Conservation (phyloP, 2,797 vertebrate genomes). For the Myotis vivesi region DNA sequence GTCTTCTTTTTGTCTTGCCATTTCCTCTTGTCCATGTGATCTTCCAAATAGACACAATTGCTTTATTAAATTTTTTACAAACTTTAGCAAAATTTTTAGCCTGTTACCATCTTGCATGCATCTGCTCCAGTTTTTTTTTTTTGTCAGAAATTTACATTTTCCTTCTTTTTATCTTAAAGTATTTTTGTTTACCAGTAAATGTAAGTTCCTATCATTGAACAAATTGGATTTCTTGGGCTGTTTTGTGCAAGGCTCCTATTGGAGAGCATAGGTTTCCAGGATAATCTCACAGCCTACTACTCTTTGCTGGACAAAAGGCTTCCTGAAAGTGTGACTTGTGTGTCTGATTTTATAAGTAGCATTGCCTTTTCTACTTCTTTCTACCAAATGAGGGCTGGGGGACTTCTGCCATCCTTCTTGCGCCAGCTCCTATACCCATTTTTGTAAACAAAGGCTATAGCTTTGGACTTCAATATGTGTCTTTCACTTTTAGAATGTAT, state of each 20-base stretch:
- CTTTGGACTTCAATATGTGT: background rate
- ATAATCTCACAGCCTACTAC: background rate
- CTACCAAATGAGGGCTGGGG: background rate
- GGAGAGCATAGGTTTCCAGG: background rate
- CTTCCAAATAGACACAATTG: background rate
- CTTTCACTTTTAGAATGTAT: background rate
- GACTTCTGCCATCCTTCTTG: background rate
- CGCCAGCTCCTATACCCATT: background rate
- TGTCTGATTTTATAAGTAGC: background rate
- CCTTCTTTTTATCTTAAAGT: background rate
- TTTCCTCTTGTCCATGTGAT: background rate
- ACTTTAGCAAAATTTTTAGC: background rate
- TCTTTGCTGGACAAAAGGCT: background rate
- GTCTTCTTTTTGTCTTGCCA: background rate
- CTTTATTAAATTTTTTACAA: slow-evolving; percentile 14
- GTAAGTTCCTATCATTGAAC: background rate
- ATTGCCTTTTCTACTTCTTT: background rate
- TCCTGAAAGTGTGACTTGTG: background rate
- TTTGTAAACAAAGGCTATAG: background rate
- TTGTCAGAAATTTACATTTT: background rate
- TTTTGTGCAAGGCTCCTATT: background rate
- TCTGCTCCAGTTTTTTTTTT: background rate
- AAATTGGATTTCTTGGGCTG: background rate
- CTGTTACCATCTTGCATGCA: background rate
- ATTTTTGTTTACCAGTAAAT: background rate